Base-by-base conservation (phyloP, 2,113 vertebrate species). In the Pseudopodoces humilis region DNA sequence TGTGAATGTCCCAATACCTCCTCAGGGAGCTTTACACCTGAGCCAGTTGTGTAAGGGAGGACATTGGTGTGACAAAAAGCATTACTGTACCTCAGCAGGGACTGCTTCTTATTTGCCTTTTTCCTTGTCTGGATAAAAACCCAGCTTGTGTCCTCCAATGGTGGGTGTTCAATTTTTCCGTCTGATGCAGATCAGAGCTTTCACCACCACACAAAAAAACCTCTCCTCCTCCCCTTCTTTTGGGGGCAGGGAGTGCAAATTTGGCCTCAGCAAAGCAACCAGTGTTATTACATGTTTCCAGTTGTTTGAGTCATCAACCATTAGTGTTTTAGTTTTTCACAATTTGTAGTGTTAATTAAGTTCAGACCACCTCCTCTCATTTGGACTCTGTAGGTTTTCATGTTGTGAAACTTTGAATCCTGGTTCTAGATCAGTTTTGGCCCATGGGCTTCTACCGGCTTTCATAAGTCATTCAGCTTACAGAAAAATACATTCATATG, bases 51-150 rank as follows among this genome's bases (percentile, higher is more conserved):
- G 19, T 50, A 28, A 60, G 6, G 3, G 46, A 83, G 55, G 19
- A 30, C 20, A n/a, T 4, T 22, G 15, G 6, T 8, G 3, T 19
- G 24, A 43, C 11, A 15, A 43, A 69, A 60, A 70, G 2, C 20
- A 35, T 12, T 19, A 3, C 6, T 4, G 31, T 7, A 1, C 13
- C 25, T 52, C 55, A 41, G 8, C 31, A 43, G 1, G 12, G 10
- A 35, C 55, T 60, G 20, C 31, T 43, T 70, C 55, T 41, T 35
- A 8, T 50, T 49, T 50, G 7, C 2, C 37, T 41, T 82, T 64
- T 59, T 18, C 18, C 23, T 30, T 35, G 9, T 19, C 65, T 22
- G 19, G 24, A 39, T 50, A 53, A 50, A 60, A 82, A 23, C 20
- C 10, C 44, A 41, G 11, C 19, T n/a, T 41, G 19, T 49, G 31